Base-by-base conservation (phyloP, 2,888 invertebrate genomes). In the Apeira syringaria region DNA sequence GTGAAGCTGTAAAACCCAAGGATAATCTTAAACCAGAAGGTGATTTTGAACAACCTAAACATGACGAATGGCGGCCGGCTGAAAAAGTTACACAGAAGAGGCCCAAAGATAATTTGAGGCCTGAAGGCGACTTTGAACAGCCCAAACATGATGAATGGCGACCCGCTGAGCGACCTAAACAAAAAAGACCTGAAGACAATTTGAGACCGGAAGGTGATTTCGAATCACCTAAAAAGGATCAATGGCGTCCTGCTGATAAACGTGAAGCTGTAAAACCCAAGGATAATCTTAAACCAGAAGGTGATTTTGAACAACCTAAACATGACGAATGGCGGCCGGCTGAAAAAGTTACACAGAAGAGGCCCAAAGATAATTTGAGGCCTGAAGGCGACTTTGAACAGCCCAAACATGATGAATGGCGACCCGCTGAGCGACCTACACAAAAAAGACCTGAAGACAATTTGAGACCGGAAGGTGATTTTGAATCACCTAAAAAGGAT, bases 181-280 rank as follows among this genome's bases (percentile, higher is more conserved):
- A 67, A 15, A 57, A 40, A 2, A 68, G 54, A 50, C 94, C 92
- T 0, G 68, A 84, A 53, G 93, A 81, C 51, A 92, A 92, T 52
- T 59, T 92, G 0, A 81, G 74, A 42, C 80, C 91, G 0, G 92
- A 92, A 65, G 92, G 92, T 0, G 85, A 91, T 0, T 91, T 92
- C 53, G 77, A 88, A 42, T 58, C 70, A 9, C 90, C 85, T 0
- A 74, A 75, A 3, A 68, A 78, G 15, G 56, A 84, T 72, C 56
- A 80, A 43, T 82, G 70, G 59, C 53, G 59, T 1, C 84, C 87
- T 3, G 87, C 77, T 10, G 90, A 84, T 44, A 56, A 45, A 46
- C 79, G 64, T 5, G 53, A 52, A 6, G 78, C 69, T 10, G 72
- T 64, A 3, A 73, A 66, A 22, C 83, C 79, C 0, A 47, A 75